Percentiles rank a stretch among this genome's conserved stretches.
Conservation (phyloP, 2,888 invertebrate genomes). For the Eurytoma californica region DNA sequence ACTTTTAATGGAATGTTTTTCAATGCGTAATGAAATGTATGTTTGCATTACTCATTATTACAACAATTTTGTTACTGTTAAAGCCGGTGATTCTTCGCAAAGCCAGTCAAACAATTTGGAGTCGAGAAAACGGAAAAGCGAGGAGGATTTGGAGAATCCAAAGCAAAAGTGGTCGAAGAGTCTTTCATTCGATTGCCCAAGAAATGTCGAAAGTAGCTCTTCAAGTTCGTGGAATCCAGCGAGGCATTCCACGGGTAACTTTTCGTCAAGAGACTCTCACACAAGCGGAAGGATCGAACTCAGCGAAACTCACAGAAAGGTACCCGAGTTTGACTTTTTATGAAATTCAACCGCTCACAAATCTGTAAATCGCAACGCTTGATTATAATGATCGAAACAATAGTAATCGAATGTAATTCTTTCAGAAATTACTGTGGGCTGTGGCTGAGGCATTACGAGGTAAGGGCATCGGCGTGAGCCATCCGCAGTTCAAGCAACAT, state of each 20-base stretch:
- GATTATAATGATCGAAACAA: background rate
- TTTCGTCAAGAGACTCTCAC: conserved; percentile 61
- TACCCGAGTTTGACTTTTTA: conserved; percentile 64
- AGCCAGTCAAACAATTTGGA: conserved; percentile 57
- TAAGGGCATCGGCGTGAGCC: conserved; percentile 83
- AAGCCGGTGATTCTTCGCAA: conserved; percentile 17
- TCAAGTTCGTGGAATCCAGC: conserved; percentile 61
- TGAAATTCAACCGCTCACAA: background rate
- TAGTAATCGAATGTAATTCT: conserved; percentile 48
- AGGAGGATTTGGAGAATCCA: conserved; percentile 69
- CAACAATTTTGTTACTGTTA: background rate
- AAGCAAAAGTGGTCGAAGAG: conserved; percentile 73
- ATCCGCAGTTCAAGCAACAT: conserved; percentile 83
- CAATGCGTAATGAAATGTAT: no score
- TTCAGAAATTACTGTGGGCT: conserved; percentile 88
- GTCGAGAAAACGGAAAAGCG: conserved; percentile 68
- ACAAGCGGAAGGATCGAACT: conserved; percentile 75
- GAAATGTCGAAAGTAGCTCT: conserved; percentile 62
- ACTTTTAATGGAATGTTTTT: background rate
- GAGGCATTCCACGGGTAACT: conserved; percentile 65
- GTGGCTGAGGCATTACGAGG: conserved; percentile 85
- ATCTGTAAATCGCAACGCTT: no score
- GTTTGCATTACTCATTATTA: no score
- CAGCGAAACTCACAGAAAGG: conserved; percentile 82
- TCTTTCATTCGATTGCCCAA: conserved; percentile 77